These are phyloP conservation scores for Actinostola sp. DNA, from an alignment of 92 coral and sea anemone species.

Conservation along the genomic window DNA sequence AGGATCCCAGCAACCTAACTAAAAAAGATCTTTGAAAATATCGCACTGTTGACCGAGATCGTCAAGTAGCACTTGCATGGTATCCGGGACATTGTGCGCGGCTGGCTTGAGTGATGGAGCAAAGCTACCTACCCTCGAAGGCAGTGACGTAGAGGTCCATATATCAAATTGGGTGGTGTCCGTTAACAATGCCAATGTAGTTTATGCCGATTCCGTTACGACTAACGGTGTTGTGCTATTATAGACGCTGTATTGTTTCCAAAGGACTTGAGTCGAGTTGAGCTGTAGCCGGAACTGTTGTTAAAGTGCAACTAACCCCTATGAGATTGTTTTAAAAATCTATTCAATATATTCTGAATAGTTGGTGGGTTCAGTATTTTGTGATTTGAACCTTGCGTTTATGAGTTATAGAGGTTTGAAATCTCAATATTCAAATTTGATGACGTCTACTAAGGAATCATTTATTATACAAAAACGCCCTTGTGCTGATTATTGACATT, in stretches of 20 bases:
- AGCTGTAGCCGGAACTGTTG: too few relatives aligned
- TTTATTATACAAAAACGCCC: too few relatives aligned
- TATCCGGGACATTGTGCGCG: slow-evolving; percentile 38
- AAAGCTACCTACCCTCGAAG: slow-evolving; percentile 25
- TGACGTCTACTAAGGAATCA: too few relatives aligned
- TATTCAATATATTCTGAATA: too few relatives aligned
- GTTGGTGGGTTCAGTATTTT: too few relatives aligned
- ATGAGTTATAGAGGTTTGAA: too few relatives aligned
- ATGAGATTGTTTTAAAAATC: too few relatives aligned
- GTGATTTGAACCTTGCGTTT: too few relatives aligned
- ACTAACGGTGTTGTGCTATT: slow-evolving; percentile 47
- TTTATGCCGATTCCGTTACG: slow-evolving; percentile 13
- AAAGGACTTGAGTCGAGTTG: slow-evolving; percentile 1
- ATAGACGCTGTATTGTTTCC: slow-evolving; percentile 51
- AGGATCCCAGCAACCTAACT: slow-evolving; percentile 28
- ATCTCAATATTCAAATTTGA: too few relatives aligned
- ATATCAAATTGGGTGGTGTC: neutral
- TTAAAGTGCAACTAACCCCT: too few relatives aligned
- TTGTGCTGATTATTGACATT: too few relatives aligned
- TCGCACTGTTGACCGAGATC: slow-evolving; percentile 22
- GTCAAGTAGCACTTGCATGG: slow-evolving; percentile 54
- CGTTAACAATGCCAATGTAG: slow-evolving; percentile 21
- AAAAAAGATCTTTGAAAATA: slow-evolving; percentile 28
- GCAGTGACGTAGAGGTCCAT: slow-evolving; percentile 18
- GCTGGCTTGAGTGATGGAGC: slow-evolving; percentile 22